Percentiles rank a stretch among this genome's conserved stretches.
Evolutionary conservation across 2,888 invertebrate species (phyloP).

Genomic region (Heteropelma amictum): DNA sequence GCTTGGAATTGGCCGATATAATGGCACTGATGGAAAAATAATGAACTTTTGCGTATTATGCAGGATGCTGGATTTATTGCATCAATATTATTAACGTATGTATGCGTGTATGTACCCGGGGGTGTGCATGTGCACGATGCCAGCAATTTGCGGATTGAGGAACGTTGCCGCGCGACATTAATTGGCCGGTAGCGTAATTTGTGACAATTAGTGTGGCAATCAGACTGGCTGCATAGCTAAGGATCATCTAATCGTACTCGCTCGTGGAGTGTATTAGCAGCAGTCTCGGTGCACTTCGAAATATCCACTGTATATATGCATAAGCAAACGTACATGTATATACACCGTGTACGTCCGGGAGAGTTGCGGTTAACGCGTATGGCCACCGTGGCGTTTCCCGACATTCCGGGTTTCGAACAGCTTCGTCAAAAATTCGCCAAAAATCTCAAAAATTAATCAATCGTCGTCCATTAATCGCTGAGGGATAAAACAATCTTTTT

Average conservation of each 20-base stretch:
- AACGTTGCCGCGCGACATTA: constrained; percentile 49
- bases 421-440: no score
- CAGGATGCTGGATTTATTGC: no score
- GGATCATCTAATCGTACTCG: constrained; percentile 55
- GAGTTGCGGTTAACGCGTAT: constrained; percentile 37
- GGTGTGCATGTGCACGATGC: neutral
- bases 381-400: constrained; percentile 1
- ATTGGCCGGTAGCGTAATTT: constrained; percentile 56
- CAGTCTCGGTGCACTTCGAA: constrained; percentile 32
- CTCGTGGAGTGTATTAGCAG: constrained; percentile 50
- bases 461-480: no score
- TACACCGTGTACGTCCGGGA: no score
- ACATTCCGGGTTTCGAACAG: constrained; percentile 18
- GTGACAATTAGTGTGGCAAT: constrained; percentile 57
- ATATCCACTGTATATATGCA: constrained; percentile 12
- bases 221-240: constrained; percentile 56
- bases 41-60: no score
- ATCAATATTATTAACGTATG: no score
- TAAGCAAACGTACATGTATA: constrained; percentile 15
- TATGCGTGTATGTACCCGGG: neutral
- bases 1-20: no score
- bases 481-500: no score
- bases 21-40: no score
- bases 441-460: no score
- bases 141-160: constrained; percentile 46